Percentiles rank a stretch among this genome's conserved stretches.
Conservation (phyloP, 2,888 invertebrate genomes). For the Lymantria monacha region DNA sequence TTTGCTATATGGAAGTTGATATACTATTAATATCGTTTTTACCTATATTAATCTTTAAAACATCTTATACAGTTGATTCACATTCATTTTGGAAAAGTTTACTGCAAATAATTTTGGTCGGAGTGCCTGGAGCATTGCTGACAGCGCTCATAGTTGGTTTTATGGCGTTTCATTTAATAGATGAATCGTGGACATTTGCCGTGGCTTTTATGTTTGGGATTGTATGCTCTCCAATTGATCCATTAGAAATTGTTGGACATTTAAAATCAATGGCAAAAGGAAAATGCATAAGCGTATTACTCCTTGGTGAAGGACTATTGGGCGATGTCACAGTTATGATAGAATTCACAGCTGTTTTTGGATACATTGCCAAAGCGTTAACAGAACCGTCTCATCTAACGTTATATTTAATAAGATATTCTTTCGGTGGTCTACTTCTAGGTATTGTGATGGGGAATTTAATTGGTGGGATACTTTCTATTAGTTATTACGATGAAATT, state of each 20-base stretch:
- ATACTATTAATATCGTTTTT: constrained; percentile 52
- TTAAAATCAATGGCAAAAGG: constrained; percentile 62
- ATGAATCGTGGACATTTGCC: constrained; percentile 58
- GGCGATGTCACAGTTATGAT: constrained; percentile 72
- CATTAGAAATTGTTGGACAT: constrained; percentile 64
- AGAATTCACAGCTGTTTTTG: constrained; percentile 62
- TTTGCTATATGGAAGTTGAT: constrained; percentile 64
- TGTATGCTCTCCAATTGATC: constrained; percentile 68
- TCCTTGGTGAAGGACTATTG: constrained; percentile 66
- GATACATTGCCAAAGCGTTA: constrained; percentile 57
- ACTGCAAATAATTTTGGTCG: constrained; percentile 63
- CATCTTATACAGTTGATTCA: constrained; percentile 63
- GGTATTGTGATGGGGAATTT: constrained; percentile 66
- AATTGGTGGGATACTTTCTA: constrained; percentile 52
- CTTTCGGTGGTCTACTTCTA: constrained; percentile 61
- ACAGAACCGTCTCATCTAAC: constrained; percentile 54
- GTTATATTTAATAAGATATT: constrained; percentile 58
- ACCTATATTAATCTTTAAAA: constrained; percentile 64
- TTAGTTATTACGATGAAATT: constrained; percentile 63
- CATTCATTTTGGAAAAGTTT: constrained; percentile 70
- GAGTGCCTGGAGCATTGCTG: constrained; percentile 57
- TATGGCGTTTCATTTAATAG: constrained; percentile 65
- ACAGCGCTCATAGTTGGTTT: constrained; percentile 60
- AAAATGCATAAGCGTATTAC: constrained; percentile 64
- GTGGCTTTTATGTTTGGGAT: constrained; percentile 64